Evolutionary conservation across 30 jellyfish, hydroid and myxozoan species (phyloP).

Genomic region (Aurelia aurita): DNA sequence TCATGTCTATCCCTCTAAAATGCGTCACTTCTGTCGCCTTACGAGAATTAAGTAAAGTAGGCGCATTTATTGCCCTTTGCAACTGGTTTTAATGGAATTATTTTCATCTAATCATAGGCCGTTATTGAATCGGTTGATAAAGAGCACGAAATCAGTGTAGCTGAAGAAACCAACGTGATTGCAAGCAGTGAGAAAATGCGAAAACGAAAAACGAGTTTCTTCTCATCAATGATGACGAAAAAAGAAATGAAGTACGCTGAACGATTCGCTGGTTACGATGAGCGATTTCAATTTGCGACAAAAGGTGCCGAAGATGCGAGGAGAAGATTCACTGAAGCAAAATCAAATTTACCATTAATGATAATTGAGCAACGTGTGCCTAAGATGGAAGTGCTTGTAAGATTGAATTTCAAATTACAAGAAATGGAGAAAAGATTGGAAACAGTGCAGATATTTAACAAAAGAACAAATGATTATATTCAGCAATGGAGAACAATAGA

Average conservation of each 20-base stretch:
- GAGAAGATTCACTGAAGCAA: conserved; percentile 45
- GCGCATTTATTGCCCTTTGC: too few species aligned
- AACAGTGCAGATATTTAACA: conserved; percentile 19
- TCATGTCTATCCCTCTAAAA: too few species aligned
- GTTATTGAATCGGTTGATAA: too few species aligned
- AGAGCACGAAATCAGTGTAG: neutral
- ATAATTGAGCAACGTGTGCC: conserved; percentile 66
- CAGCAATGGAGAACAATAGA: conserved; percentile 61
- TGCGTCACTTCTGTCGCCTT: too few species aligned
- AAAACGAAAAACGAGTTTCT: conserved; percentile 43
- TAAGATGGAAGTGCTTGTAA: conserved; percentile 23
- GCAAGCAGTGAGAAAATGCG: neutral
- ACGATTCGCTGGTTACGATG: neutral
- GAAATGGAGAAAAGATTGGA: conserved; percentile 40
- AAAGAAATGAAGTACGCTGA: conserved; percentile 52
- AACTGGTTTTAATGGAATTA: too few species aligned
- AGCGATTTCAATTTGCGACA: conserved; percentile 26
- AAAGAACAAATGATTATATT: conserved; percentile 29
- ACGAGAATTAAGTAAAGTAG: too few species aligned
- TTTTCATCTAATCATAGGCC: too few species aligned
- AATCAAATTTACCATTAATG: conserved; percentile 56
- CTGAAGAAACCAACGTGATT: neutral
- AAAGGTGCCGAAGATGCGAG: conserved; percentile 38
- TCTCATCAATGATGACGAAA: conserved; percentile 63
- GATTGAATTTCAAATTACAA: conserved; percentile 24